A percentile compares a stretch with the other conserved stretches of the same genome.
Conservation (phyloP, 2,797 vertebrate genomes). For the Crax fasciolata region DNA sequence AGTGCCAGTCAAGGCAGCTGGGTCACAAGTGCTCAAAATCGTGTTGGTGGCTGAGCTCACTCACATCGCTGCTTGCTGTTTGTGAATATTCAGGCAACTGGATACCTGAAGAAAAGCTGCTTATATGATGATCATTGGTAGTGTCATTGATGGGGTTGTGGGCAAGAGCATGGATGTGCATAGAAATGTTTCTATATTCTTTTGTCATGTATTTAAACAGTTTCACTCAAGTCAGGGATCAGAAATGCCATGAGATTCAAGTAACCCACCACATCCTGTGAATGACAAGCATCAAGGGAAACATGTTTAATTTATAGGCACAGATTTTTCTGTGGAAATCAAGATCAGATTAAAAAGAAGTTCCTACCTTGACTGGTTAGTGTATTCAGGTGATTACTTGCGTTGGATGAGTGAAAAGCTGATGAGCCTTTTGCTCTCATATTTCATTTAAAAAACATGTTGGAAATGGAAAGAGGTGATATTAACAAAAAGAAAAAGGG, state of each 20-base stretch:
- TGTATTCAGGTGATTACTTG: neutral
- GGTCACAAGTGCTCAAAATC: neutral
- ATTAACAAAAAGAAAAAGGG: neutral
- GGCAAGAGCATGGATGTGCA: neutral
- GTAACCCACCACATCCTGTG: neutral
- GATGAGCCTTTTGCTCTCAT: neutral
- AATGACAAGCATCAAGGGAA: neutral
- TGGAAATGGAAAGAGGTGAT: neutral
- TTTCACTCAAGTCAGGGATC: neutral
- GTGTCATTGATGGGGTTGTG: neutral
- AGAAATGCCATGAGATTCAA: neutral
- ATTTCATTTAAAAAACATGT: neutral
- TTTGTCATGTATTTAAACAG: neutral
- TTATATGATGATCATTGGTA: neutral
- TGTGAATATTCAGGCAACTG: neutral
- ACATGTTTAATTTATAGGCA: neutral
- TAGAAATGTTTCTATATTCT: neutral
- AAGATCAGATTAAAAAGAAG: neutral
- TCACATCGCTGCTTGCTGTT: neutral
- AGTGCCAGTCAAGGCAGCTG: neutral
- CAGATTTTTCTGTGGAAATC: neutral
- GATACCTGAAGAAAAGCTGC: neutral
- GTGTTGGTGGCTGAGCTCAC: neutral
- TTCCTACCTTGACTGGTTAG: neutral
- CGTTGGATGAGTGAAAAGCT: neutral